Base-by-base conservation (phyloP, 2,888 invertebrate species). In the Chaitophorus viminalis region DNA sequence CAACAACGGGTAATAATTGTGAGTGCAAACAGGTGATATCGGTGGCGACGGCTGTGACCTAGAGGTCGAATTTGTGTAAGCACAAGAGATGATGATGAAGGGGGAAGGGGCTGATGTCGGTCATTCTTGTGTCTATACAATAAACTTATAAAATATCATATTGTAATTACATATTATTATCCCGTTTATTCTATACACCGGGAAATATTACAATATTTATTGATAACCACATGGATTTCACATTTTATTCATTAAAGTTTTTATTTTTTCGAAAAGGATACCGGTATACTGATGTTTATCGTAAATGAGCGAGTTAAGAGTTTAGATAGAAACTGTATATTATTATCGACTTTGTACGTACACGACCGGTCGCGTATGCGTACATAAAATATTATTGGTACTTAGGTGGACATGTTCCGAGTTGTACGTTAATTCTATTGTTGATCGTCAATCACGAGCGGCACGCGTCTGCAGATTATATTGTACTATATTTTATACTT, bases 11-110 rank as follows among this genome's bases (percentile, higher is more conserved):
- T 39, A 68, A 29, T 81, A 81, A 82, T 70, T 39, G 29, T 81
- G 29, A 70, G 25, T 70, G 68, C 70, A 82, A 82, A 81, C 81
- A 81, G 81, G 68, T 81, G 79, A 65, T n/a, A 25, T 21, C 39
- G n/a, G 75, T 29, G 39, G 25, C 18, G 68, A 39, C 29, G 79
- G 79, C n/a, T 6, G 79, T 8, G 81, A 81, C 81, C 46, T 31
- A 68, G 65, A 68, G 68, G 81, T 68, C 31, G 81, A 70, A 82
- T 82, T 46, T 46, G 46, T 70, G 31, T 70, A 82, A 14, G 29
- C 17, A 78, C 33, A 54, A 9, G 17, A 17, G 65, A 29, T 36
- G 25, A 29, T 21, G 17, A 2, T 21, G 70, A 46, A 70, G 25
- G 70, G 68, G 46, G 39, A 6, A 46, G 21, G 1, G 36, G n/a